Base-by-base conservation (phyloP, 2,888 invertebrate genomes). In the Charanyca ferruginea region DNA sequence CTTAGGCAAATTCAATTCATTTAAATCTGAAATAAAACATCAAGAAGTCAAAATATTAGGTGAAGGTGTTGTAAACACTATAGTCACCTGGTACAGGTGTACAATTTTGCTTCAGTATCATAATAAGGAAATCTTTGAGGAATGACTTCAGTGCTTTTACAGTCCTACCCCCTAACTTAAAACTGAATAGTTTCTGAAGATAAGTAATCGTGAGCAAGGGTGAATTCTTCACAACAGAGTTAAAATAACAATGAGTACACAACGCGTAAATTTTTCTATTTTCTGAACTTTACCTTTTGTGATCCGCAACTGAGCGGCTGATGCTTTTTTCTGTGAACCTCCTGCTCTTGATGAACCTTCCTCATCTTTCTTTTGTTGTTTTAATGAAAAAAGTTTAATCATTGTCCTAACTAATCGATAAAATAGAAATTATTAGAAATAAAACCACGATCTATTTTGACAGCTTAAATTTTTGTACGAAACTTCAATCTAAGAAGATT, bases 321-420 rank as follows among this genome's bases (percentile, higher is more conserved):
- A 99, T 80, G 99, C 98, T 94, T 98, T 98, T 95, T 99, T 98
- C 93, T 98, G 98, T 84, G 98, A 97, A 81, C 95, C 95, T 71
- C 95, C 95, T 75, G 94, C 94, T 88, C 95, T 91, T 73, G 96
- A 91, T 77, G 97, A 97, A 85, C 98, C 97, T 93, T 98, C 98
- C 89, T 98, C 99, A 97, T 99, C 99, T 96, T 99, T 99, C 96
- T 99, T 99, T 96, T 99, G 99, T 96, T 99, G 98, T 96, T 99
- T 99, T 91, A 99, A 96, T 84, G 99, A 99, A 97, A 99, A 99
- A 96, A 99, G 97, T 97, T 99, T 99, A 94, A 99, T 99, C 99
- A 99, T 99, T 92, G 91, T 95, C 93, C 91, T 95, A 93, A 89
- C 91, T 92, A 91, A 91, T 92, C 90, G 87, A 90, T 91, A 90